phyloP scores from a whole-genome alignment of 2,797 vertebrate species.

The Lagodon rhomboides region DNA sequence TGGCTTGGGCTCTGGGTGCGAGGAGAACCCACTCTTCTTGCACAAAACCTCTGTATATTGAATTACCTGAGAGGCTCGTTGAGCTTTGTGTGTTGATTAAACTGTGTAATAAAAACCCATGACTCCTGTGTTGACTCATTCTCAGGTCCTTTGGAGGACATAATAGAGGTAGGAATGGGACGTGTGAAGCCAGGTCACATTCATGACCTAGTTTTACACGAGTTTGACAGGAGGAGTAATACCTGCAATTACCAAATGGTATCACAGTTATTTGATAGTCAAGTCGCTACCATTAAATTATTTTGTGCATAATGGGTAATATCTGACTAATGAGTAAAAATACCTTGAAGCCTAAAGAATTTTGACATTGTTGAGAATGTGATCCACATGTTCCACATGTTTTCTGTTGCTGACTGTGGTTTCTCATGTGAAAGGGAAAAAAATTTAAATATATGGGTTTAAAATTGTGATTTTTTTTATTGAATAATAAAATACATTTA shows the following conservation, averaged over 20 bases:
- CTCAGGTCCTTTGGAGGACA: slow-evolving; percentile 26
- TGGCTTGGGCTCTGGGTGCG: slow-evolving; percentile 97
- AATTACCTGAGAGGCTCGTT: slow-evolving; percentile 98
- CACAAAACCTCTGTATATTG: slow-evolving; percentile 99
- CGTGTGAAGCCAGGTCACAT: slow-evolving; percentile 17
- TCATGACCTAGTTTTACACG: neutral
- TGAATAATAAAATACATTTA: neutral
- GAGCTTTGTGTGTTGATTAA: slow-evolving; percentile 99
- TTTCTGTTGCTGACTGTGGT: neutral
- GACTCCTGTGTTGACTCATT: slow-evolving; percentile 76
- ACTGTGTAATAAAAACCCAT: slow-evolving; percentile 98
- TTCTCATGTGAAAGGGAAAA: neutral
- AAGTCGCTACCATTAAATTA: neutral
- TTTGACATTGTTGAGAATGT: neutral
- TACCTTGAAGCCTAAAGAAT: neutral
- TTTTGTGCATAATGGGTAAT: neutral
- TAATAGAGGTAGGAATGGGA: neutral
- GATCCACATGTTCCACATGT: too few relatives aligned
- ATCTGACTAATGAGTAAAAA: neutral
- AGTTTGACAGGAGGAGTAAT: neutral
- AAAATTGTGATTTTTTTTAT: fast-evolving
- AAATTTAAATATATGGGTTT: neutral
- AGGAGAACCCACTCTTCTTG: slow-evolving; percentile 95
- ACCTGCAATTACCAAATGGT: neutral
- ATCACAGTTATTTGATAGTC: neutral